Conservation (phyloP, 2,797 vertebrate genomes). For the Pristis pectinata region DNA sequence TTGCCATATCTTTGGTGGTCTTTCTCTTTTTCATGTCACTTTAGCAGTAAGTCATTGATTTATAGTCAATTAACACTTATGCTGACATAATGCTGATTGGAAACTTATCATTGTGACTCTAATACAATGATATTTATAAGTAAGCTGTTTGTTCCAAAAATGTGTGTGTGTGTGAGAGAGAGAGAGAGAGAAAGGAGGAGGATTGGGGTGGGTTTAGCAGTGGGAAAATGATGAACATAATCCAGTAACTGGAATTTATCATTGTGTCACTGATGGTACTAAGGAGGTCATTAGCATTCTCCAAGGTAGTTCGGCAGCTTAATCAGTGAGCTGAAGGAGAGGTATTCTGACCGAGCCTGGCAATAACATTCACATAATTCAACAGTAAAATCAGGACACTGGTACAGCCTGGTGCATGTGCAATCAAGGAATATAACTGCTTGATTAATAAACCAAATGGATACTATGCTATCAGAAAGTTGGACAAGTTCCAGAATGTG, state of each 20-base stretch:
- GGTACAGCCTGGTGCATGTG: not conserved
- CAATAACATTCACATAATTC: not conserved
- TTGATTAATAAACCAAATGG: not conserved
- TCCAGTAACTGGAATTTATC: not conserved
- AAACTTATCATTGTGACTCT: not conserved
- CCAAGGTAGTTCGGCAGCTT: not conserved
- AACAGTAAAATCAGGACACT: not conserved
- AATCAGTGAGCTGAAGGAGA: not conserved
- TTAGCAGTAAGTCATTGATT: not conserved
- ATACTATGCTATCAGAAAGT: not conserved
- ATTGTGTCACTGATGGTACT: not conserved
- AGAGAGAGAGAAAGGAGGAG: no score
- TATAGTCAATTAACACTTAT: not conserved
- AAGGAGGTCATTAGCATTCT: not conserved
- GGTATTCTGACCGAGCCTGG: not conserved
- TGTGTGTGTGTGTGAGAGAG: not conserved
- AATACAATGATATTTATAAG: not conserved
- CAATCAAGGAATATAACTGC: not conserved
- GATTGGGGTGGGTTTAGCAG: no score
- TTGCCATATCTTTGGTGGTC: not conserved
- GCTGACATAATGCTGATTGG: not conserved
- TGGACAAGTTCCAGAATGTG: not conserved
- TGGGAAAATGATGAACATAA: not conserved
- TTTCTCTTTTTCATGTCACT: not conserved
- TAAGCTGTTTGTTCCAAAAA: not conserved